A percentile compares a stretch with the other conserved stretches of the same genome.
Evolutionary conservation across 1,140 invertebrate genomes (phyloP).

Genomic region (Nasonia vitripennis): DNA sequence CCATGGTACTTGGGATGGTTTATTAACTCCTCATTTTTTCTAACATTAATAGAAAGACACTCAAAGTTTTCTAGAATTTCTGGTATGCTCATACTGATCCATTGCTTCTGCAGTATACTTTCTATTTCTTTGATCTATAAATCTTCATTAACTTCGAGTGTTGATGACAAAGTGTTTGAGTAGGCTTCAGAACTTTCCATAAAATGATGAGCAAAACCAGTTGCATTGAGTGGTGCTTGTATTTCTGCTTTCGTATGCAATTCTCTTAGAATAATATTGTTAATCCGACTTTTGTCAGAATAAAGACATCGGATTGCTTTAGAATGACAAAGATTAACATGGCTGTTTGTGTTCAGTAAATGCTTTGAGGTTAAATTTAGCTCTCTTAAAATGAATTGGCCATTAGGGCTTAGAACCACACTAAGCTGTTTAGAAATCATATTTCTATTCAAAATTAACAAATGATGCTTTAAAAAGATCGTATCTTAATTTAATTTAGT

Average conservation of each 20-base stretch:
- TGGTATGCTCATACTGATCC: slow-evolving; percentile 29
- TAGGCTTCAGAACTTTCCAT: slow-evolving; percentile 37
- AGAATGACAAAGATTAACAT: background rate
- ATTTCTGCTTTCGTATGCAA: background rate
- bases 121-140: slow-evolving; percentile 36
- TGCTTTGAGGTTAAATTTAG: background rate
- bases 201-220: background rate
- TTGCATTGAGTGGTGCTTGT: background rate
- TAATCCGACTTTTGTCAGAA: background rate
- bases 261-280: background rate
- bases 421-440: background rate
- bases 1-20: slow-evolving; percentile 35
- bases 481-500: background rate
- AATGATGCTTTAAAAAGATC: background rate
- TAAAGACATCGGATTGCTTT: background rate
- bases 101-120: slow-evolving; percentile 48
- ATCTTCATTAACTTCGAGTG: background rate
- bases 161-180: slow-evolving; percentile 1
- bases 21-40: background rate
- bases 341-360: background rate
- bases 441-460: background rate
- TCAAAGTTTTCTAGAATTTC: slow-evolving; percentile 55
- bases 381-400: background rate
- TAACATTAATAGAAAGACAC: slow-evolving; percentile 52
- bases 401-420: background rate